Conservation (phyloP, 1,140 invertebrate genomes). For the Drosophila bipectinata region DNA sequence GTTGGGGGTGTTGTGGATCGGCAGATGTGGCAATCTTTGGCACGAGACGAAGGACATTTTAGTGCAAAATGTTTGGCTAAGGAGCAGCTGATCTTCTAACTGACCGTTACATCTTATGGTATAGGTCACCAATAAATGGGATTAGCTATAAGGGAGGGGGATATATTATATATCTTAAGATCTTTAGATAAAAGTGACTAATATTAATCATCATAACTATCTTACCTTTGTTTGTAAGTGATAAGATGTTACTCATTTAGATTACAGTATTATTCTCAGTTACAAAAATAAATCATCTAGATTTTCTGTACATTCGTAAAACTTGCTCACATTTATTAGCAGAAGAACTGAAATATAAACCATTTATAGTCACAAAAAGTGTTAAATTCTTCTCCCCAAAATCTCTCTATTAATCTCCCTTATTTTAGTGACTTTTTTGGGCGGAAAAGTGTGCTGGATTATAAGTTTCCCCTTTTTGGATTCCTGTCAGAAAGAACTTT, state of each 20-base stretch:
- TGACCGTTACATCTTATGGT: slow-evolving; percentile 36
- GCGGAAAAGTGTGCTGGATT: slow-evolving; percentile 2
- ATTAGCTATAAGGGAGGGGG: slow-evolving; percentile 3
- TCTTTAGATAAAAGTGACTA: no score
- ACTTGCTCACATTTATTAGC: neutral
- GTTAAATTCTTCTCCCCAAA: neutral
- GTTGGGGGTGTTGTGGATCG: slow-evolving; percentile 14
- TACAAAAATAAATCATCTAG: no score
- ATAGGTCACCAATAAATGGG: slow-evolving; percentile 17
- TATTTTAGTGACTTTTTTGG: neutral
- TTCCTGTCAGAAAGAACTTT: slow-evolving; percentile 64
- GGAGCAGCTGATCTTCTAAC: slow-evolving; percentile 37
- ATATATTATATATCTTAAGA: neutral
- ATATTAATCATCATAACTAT: no score
- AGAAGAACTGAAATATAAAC: neutral
- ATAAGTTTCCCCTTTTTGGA: slow-evolving; percentile 25
- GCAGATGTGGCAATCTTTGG: slow-evolving; percentile 36
- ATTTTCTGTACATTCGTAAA: no score
- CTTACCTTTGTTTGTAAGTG: neutral
- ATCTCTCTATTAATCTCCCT: neutral
- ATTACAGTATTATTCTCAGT: neutral
- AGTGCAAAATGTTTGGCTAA: slow-evolving; percentile 42
- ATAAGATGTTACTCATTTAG: neutral
- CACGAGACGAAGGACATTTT: slow-evolving; percentile 34
- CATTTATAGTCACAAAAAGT: neutral